phyloP scores from a whole-genome alignment of 2,113 vertebrate genomes.

The Lasiurus borealis region DNA sequence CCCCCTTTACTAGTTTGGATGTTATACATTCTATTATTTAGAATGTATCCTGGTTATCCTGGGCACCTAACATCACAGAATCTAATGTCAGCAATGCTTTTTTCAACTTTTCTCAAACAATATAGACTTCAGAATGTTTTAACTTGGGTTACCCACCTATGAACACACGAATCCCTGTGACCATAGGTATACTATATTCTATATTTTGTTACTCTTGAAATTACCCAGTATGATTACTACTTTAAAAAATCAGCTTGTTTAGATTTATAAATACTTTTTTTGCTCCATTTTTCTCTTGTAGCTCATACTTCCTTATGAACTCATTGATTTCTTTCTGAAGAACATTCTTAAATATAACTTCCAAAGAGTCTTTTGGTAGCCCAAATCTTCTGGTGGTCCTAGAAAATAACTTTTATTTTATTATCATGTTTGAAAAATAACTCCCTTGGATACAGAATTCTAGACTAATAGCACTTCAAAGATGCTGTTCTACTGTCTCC shows the following conservation, averaged over 20 bases:
- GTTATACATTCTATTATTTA: background rate
- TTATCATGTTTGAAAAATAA: slow-evolving; percentile 3
- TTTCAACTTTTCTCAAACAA: background rate
- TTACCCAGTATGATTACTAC: background rate
- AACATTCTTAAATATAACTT: background rate
- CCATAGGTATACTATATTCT: background rate
- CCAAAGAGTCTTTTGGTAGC: background rate
- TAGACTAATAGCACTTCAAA: background rate
- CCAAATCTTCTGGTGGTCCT: background rate
- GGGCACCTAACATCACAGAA: background rate
- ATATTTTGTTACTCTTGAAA: slow-evolving; percentile 9
- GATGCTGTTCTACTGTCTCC: background rate
- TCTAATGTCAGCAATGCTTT: background rate
- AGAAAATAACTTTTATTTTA: slow-evolving; percentile 53
- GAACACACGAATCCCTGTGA: background rate
- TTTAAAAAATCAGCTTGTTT: background rate
- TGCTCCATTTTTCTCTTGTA: background rate
- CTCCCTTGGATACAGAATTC: background rate
- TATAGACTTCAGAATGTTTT: background rate
- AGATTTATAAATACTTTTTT: background rate
- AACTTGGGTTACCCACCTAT: background rate
- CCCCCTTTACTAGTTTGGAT: background rate
- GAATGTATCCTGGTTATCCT: background rate
- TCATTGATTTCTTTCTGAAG: background rate
- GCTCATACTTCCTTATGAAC: background rate